Conservation (phyloP, 2,888 invertebrate genomes). For the Clitarchus hookeri region DNA sequence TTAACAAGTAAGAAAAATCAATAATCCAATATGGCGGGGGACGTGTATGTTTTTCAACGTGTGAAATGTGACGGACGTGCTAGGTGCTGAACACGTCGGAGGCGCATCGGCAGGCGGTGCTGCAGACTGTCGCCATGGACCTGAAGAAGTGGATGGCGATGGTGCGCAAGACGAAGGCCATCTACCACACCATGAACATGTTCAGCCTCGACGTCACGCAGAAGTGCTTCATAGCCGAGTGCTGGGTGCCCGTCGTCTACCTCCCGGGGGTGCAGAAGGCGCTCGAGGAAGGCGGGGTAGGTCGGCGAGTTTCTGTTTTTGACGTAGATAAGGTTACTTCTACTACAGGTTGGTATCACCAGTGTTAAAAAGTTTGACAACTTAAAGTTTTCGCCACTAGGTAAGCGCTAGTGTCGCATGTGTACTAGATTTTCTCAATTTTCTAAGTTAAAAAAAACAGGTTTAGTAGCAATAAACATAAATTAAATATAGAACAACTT, state of each 20-base stretch:
- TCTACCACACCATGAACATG: slow-evolving; percentile 90
- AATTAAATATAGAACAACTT: too few relatives aligned
- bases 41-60: not conserved
- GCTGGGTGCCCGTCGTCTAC: slow-evolving; percentile 81
- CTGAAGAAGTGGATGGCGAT: slow-evolving; percentile 87
- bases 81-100: slow-evolving; percentile 85
- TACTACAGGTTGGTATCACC: too few relatives aligned
- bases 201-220: slow-evolving; percentile 90
- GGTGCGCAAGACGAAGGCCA: slow-evolving; percentile 88
- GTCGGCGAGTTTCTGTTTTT: slow-evolving; percentile 47
- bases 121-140: slow-evolving; percentile 84
- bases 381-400: too few relatives aligned
- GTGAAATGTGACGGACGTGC: not conserved
- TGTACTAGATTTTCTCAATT: too few relatives aligned
- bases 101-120: slow-evolving; percentile 82
- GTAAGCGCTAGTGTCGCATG: too few relatives aligned
- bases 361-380: too few relatives aligned
- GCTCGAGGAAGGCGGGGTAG: slow-evolving; percentile 78
- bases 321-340: too few relatives aligned
- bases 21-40: too few relatives aligned
- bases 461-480: too few relatives aligned
- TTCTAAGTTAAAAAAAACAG: too few relatives aligned
- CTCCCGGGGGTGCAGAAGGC: slow-evolving; percentile 75
- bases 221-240: slow-evolving; percentile 88
- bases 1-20: too few relatives aligned